Percentiles rank a stretch among this genome's conserved stretches.
phyloP scores from a whole-genome alignment of 1,140 invertebrate species.

The Hyles euphorbiae region DNA sequence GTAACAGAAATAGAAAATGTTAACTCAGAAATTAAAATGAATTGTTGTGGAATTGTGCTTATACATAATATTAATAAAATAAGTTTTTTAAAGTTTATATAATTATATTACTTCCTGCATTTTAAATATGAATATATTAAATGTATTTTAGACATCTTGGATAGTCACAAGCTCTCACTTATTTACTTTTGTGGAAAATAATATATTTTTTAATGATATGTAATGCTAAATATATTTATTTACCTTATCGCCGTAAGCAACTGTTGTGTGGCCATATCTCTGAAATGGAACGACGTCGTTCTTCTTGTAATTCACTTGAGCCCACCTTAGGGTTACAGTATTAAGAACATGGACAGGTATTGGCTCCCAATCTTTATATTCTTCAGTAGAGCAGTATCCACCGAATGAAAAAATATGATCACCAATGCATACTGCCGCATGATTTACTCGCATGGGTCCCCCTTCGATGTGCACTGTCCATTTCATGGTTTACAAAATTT shows the following conservation, averaged over 20 bases:
- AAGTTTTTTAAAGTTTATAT: too few relatives aligned
- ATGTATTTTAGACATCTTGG: too few relatives aligned
- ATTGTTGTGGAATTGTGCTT: too few relatives aligned
- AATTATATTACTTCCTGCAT: too few relatives aligned
- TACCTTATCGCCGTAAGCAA: slow-evolving; percentile 84
- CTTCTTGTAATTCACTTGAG: slow-evolving; percentile 48
- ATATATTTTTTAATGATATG: too few relatives aligned
- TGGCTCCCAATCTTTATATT: slow-evolving; percentile 83
- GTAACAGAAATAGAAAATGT: too few relatives aligned
- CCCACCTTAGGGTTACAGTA: slow-evolving; percentile 81
- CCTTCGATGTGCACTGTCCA: slow-evolving; percentile 91
- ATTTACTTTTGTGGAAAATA: too few relatives aligned
- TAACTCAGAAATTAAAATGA: too few relatives aligned
- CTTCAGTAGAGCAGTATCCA: slow-evolving; percentile 85
- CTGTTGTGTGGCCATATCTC: slow-evolving; percentile 91
- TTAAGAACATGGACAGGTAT: slow-evolving; percentile 94
- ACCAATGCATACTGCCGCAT: slow-evolving; percentile 90
- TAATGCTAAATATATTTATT: background rate
- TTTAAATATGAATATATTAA: too few relatives aligned
- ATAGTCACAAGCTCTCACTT: too few relatives aligned
- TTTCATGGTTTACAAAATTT: slow-evolving; percentile 36
- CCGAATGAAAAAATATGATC: slow-evolving; percentile 93
- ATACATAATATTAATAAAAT: too few relatives aligned
- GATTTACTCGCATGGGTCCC: slow-evolving; percentile 89
- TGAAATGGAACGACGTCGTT: slow-evolving; percentile 55